These are phyloP conservation scores for Notodonta ziczac DNA, from an alignment of 2,888 invertebrate species.

Conservation along the genomic window DNA sequence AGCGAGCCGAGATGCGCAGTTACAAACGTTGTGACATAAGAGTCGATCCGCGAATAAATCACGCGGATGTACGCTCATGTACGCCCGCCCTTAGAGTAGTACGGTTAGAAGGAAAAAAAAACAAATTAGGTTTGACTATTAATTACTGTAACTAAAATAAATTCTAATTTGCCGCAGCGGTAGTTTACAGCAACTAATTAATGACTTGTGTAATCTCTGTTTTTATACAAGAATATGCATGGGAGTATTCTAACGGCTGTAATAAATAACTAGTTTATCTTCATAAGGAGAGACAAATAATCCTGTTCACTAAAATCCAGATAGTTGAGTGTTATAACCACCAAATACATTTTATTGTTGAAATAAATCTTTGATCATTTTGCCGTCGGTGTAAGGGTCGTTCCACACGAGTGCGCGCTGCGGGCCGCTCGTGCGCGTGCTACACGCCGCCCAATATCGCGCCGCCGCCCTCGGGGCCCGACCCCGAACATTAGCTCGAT, in stretches of 20 bases:
- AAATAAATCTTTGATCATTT: constrained; percentile 5
- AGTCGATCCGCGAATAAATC: constrained; percentile 68
- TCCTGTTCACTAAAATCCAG: too few species aligned
- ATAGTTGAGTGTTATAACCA: too few species aligned
- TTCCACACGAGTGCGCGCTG: constrained; percentile 63
- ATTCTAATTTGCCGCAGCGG: too few species aligned
- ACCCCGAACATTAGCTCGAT: constrained; percentile 9
- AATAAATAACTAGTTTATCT: too few species aligned
- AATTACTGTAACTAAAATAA: too few species aligned
- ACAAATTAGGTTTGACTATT: too few species aligned
- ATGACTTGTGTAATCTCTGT: too few species aligned
- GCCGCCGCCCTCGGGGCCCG: constrained; percentile 37
- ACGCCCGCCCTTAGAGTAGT: constrained; percentile 48
- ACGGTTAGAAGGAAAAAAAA: constrained; percentile 35
- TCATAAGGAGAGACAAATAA: too few species aligned
- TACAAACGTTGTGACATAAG: constrained; percentile 65
- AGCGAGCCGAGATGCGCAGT: constrained; percentile 57
- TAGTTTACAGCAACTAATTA: too few species aligned
- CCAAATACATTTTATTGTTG: too few species aligned
- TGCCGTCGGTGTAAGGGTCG: constrained; percentile 47
- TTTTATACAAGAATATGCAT: too few species aligned
- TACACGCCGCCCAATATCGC: constrained; percentile 75
- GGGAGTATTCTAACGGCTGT: too few species aligned
- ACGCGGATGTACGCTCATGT: constrained; percentile 66
- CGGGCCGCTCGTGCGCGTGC: constrained; percentile 63